phyloP scores from a whole-genome alignment of 2,113 vertebrate genomes.

The Meriones unguiculatus region DNA sequence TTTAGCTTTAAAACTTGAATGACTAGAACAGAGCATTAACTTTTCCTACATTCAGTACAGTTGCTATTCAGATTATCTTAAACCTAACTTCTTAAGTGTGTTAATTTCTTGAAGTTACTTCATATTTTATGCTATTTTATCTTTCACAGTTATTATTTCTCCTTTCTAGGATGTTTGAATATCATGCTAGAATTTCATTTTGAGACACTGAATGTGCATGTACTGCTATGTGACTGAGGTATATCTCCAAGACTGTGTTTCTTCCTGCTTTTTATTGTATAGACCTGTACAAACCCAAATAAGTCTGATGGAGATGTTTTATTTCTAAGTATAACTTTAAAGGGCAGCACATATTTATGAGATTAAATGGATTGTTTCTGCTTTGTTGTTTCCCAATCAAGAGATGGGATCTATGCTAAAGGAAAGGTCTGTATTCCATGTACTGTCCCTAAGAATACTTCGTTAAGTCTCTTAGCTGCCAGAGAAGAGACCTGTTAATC shows the following conservation, averaged over 20 bases:
- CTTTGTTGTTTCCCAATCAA: not conserved
- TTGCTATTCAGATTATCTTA: not conserved
- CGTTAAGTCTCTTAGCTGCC: not conserved
- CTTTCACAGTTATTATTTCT: not conserved
- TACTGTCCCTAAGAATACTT: not conserved
- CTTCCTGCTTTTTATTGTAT: not conserved
- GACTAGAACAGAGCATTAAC: not conserved
- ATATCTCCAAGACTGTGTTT: not conserved
- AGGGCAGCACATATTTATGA: not conserved
- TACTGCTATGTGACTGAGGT: not conserved
- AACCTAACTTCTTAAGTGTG: not conserved
- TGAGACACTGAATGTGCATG: not conserved
- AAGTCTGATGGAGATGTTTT: not conserved
- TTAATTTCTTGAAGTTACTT: not conserved
- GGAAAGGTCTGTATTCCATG: not conserved
- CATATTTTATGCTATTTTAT: not conserved
- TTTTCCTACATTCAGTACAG: not conserved
- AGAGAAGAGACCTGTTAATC: not conserved
- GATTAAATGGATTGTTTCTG: not conserved
- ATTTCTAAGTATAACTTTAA: conserved; percentile 5
- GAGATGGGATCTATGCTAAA: not conserved
- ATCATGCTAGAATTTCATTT: conserved; percentile 28
- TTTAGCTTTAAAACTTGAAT: not conserved
- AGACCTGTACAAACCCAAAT: not conserved
- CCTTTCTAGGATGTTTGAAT: not conserved